These are phyloP conservation scores for Cyprinodon diabolis DNA, from an alignment of 2,797 vertebrate genomes.

Conservation along the genomic window DNA sequence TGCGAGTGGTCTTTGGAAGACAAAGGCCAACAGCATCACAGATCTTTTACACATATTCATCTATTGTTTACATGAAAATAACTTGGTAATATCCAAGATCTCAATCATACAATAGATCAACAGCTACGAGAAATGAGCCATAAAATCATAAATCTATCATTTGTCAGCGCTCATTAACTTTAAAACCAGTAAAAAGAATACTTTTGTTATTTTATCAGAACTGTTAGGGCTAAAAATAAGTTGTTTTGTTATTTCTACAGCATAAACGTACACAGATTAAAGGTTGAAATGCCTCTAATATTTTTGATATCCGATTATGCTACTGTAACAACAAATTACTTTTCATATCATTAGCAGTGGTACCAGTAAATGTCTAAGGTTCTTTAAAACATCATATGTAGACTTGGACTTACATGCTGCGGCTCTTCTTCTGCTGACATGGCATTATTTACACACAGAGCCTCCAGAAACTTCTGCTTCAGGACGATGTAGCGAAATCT, in stretches of 20 bases:
- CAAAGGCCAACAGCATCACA: not conserved
- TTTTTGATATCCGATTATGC: not conserved
- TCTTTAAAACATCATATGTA: not conserved
- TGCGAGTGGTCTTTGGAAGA: not conserved
- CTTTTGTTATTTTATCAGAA: not conserved
- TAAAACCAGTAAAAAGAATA: too few relatives aligned
- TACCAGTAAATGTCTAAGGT: not conserved
- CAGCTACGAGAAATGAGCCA: too few relatives aligned
- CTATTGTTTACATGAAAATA: not conserved
- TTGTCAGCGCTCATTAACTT: not conserved
- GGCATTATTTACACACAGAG: conserved; percentile 97
- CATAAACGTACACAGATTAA: not conserved
- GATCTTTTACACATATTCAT: not conserved
- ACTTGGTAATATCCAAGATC: not conserved
- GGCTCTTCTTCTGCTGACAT: conserved; percentile 98
- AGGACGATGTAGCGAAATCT: conserved; percentile 97
- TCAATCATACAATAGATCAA: too few relatives aligned
- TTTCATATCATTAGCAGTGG: not conserved
- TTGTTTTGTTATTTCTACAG: too few relatives aligned
- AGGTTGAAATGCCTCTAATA: not conserved
- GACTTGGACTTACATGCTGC: conserved; percentile 88
- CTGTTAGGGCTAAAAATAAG: not conserved
- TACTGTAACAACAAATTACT: not conserved
- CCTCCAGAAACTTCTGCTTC: conserved; percentile 99
- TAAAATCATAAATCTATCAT: too few relatives aligned